phyloP scores from a whole-genome alignment of 2,888 invertebrate species.

The Chrysolina americana region DNA sequence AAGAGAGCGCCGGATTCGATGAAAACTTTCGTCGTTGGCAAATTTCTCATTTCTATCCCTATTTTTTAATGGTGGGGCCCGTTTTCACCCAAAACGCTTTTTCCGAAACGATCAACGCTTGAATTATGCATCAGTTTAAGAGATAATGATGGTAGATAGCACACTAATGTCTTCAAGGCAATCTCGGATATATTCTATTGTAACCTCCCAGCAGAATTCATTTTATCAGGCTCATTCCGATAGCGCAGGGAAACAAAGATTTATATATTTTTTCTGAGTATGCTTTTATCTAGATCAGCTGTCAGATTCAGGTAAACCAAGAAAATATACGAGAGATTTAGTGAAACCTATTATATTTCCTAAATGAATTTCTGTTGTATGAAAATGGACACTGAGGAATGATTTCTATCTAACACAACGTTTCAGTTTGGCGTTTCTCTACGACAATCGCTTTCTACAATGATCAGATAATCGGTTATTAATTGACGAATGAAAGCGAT shows the following conservation, averaged over 20 bases:
- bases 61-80: neutral
- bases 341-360: neutral
- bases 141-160: constrained; percentile 53
- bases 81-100: neutral
- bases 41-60: too few relatives aligned
- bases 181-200: constrained; percentile 13
- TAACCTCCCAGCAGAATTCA: constrained; percentile 4
- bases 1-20: too few relatives aligned
- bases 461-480: too few relatives aligned
- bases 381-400: too few relatives aligned
- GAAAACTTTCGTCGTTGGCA: too few relatives aligned
- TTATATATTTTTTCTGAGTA: neutral
- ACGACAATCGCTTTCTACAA: too few relatives aligned
- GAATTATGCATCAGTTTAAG: constrained; percentile 52
- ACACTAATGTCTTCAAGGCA: constrained; percentile 47
- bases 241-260: neutral
- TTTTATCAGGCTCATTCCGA: neutral
- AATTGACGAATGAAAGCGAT: too few relatives aligned
- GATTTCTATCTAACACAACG: too few relatives aligned
- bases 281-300: neutral
- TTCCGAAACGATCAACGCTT: constrained; percentile 48
- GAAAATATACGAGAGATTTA: neutral
- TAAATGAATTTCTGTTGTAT: neutral
- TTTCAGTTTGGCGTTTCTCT: too few relatives aligned
- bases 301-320: neutral